Percentiles rank a stretch among this genome's conserved stretches.
phyloP scores from a whole-genome alignment of 2,113 vertebrate genomes.

The Dromas ardeola region DNA sequence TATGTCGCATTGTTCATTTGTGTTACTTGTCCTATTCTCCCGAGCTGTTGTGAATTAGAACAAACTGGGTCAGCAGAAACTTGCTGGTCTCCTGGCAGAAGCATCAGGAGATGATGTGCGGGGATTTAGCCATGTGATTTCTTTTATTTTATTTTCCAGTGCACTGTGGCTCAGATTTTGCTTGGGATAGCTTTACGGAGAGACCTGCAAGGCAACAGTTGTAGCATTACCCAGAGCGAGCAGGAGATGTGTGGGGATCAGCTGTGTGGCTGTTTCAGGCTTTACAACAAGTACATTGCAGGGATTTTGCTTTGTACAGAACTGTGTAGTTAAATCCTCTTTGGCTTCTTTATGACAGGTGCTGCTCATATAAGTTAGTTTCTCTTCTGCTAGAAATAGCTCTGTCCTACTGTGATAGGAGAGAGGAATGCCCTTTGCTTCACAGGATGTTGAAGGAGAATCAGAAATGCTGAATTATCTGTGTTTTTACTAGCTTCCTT shows the following conservation, averaged over 20 bases:
- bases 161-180: not conserved
- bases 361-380: not conserved
- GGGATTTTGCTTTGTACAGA: conserved; percentile 16
- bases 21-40: not conserved
- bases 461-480: not conserved
- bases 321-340: conserved; percentile 3
- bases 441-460: not conserved
- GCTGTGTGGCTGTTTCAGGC: not conserved
- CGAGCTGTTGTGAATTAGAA: not conserved
- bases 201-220: not conserved
- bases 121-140: not conserved
- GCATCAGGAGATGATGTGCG: not conserved
- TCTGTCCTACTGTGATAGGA: not conserved
- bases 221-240: not conserved
- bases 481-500: not conserved
- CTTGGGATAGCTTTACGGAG: not conserved
- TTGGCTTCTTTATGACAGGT: not conserved
- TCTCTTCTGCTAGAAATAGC: not conserved
- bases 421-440: not conserved
- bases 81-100: not conserved
- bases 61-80: not conserved
- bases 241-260: not conserved
- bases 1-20: not conserved
- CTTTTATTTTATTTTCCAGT: not conserved
- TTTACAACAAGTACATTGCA: not conserved